phyloP scores from a whole-genome alignment of 2,888 invertebrate species.

The Clistopyga incitator region DNA sequence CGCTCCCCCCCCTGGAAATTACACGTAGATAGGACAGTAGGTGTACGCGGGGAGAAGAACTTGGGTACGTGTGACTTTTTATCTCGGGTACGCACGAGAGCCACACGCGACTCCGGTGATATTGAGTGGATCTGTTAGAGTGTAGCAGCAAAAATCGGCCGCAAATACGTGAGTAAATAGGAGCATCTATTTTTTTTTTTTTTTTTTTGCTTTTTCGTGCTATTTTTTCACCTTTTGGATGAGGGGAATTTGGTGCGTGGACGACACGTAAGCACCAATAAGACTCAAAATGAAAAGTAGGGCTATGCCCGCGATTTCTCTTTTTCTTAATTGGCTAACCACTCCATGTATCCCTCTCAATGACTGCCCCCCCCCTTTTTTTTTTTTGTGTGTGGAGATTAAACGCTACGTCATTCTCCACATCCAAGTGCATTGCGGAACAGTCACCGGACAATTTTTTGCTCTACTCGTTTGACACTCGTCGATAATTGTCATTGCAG shows the following conservation, averaged over 20 bases:
- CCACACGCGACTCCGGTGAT: slow-evolving; percentile 11
- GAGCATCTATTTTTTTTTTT: not conserved
- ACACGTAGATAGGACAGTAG: slow-evolving; percentile 53
- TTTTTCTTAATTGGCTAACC: slow-evolving; percentile 51
- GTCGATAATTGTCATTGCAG: slow-evolving; percentile 51
- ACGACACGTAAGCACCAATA: slow-evolving; percentile 35
- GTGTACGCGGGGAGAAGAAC: slow-evolving; percentile 47
- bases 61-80: slow-evolving; percentile 66
- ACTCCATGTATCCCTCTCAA: not conserved
- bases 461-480: not conserved
- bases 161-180: slow-evolving; percentile 22
- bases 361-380: slow-evolving; percentile 36
- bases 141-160: slow-evolving; percentile 10
- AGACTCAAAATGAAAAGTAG: slow-evolving; percentile 29
- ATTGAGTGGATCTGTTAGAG: slow-evolving; percentile 31
- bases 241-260: not conserved
- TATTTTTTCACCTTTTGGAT: not conserved
- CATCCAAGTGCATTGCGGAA: not conserved
- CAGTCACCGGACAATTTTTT: not conserved
- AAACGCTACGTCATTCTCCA: not conserved
- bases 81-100: slow-evolving; percentile 41
- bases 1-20: slow-evolving; percentile 53
- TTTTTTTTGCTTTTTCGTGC: too few relatives aligned
- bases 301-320: slow-evolving; percentile 56
- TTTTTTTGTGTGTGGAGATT: slow-evolving; percentile 25